Evolutionary conservation across 1,140 invertebrate genomes (phyloP).

Genomic region (Hermetia illucens): DNA sequence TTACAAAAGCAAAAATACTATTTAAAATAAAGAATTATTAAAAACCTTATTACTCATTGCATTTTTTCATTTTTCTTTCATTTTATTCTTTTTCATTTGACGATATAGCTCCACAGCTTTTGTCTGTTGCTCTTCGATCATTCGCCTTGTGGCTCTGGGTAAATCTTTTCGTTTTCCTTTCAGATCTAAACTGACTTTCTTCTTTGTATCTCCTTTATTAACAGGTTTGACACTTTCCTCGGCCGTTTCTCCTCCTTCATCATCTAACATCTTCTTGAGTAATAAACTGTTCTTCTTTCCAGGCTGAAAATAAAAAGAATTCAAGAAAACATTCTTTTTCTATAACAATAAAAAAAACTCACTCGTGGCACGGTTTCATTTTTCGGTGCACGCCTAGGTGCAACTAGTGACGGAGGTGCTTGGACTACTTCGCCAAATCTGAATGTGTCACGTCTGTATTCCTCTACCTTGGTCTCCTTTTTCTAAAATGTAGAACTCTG

Average conservation of each 20-base stretch:
- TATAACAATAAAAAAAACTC: conserved; percentile 12
- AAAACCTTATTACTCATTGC: no score
- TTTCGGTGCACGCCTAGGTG: conserved; percentile 33
- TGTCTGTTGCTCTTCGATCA: conserved; percentile 40
- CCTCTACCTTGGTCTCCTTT: conserved; percentile 10
- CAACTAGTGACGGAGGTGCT: conserved; percentile 40
- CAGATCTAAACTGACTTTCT: conserved; percentile 18
- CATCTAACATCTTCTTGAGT: conserved; percentile 30
- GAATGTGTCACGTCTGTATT: conserved; percentile 35
- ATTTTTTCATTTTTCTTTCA: background rate
- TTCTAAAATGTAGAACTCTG: conserved; percentile 8
- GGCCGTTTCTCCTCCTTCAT: conserved; percentile 17
- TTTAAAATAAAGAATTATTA: no score
- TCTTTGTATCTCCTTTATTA: conserved; percentile 8
- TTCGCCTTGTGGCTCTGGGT: conserved; percentile 35
- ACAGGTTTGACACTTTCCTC: conserved; percentile 7
- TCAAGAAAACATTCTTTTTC: background rate
- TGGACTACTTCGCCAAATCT: conserved; percentile 50
- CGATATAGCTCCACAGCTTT: conserved; percentile 41
- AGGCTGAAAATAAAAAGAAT: conserved; percentile 26
- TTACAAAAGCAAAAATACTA: no score
- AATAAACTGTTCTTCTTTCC: conserved; percentile 37
- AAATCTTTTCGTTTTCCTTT: conserved; percentile 43
- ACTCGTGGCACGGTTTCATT: conserved; percentile 29
- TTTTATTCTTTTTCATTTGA: conserved; percentile 33